phyloP scores from a whole-genome alignment of 2,113 vertebrate genomes.

The Brevimyrus niger region DNA sequence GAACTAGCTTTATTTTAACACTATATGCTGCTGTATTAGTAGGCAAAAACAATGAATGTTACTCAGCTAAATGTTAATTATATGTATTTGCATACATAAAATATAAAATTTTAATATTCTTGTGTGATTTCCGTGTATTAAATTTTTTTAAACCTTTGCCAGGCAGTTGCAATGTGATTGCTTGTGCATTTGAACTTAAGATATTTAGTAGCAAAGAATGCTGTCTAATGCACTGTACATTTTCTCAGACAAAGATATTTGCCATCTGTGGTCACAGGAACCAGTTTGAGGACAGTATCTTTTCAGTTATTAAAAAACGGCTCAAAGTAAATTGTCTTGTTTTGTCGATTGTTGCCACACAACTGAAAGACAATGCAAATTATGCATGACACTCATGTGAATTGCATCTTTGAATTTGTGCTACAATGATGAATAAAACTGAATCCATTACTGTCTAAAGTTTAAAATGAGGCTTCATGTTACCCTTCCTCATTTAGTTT shows the following conservation, averaged over 20 bases:
- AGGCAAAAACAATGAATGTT: background rate
- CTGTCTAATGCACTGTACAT: background rate
- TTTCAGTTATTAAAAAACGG: background rate
- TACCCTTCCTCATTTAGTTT: background rate
- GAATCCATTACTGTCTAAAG: background rate
- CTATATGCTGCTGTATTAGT: background rate
- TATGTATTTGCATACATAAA: background rate
- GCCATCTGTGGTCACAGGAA: background rate
- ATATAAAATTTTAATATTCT: background rate
- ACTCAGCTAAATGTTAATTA: background rate
- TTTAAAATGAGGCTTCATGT: background rate
- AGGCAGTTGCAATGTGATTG: background rate
- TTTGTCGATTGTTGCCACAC: background rate
- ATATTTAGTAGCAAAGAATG: background rate
- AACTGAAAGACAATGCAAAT: background rate
- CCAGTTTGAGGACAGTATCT: background rate
- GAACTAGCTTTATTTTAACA: background rate
- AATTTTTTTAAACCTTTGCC: background rate
- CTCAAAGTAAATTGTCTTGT: background rate
- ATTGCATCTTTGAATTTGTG: background rate
- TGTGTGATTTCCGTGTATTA: background rate
- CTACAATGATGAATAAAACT: background rate
- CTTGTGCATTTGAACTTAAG: background rate
- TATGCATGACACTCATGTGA: background rate
- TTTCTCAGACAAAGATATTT: background rate